A percentile compares a stretch with the other conserved stretches of the same genome.
Conservation (phyloP, 2,797 vertebrate genomes). For the Catamblyrhynchus diadema region DNA sequence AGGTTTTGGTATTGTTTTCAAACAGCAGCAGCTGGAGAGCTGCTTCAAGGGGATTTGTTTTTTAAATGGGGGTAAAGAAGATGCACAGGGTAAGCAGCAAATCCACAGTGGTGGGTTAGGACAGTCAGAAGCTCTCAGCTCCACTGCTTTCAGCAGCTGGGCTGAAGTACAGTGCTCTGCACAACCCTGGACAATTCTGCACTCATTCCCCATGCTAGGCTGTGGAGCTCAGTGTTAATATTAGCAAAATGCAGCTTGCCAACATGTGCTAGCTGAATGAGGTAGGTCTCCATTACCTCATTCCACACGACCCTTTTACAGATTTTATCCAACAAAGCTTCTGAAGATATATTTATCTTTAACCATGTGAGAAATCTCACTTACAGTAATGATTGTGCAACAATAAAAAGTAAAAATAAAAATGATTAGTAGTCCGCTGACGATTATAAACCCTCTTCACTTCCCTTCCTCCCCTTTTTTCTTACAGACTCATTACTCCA, state of each 20-base stretch:
- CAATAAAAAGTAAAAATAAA: slow-evolving; percentile 53
- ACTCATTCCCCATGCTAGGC: neutral
- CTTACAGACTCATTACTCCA: neutral
- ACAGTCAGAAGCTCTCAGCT: neutral
- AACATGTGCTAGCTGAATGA: slow-evolving; percentile 40
- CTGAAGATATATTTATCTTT: slow-evolving; percentile 47
- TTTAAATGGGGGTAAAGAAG: neutral
- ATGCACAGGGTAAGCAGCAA: neutral
- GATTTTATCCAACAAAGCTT: slow-evolving; percentile 38
- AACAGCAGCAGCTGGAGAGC: neutral
- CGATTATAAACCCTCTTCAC: neutral
- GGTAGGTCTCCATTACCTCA: slow-evolving; percentile 57
- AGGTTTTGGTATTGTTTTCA: neutral
- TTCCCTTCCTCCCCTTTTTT: neutral
- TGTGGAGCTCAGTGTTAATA: neutral
- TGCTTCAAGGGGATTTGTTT: neutral
- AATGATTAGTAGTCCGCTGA: neutral
- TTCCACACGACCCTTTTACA: neutral
- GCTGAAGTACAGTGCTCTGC: neutral
- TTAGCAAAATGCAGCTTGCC: neutral
- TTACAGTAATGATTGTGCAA: slow-evolving; percentile 36
- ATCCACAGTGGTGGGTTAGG: neutral
- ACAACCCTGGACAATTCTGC: neutral
- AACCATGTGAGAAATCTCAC: slow-evolving; percentile 43
- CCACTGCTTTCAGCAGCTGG: neutral